Percentiles rank a stretch among this genome's conserved stretches.
Evolutionary conservation across 2,888 invertebrate species (phyloP).

Genomic region (Campoplex nolae): DNA sequence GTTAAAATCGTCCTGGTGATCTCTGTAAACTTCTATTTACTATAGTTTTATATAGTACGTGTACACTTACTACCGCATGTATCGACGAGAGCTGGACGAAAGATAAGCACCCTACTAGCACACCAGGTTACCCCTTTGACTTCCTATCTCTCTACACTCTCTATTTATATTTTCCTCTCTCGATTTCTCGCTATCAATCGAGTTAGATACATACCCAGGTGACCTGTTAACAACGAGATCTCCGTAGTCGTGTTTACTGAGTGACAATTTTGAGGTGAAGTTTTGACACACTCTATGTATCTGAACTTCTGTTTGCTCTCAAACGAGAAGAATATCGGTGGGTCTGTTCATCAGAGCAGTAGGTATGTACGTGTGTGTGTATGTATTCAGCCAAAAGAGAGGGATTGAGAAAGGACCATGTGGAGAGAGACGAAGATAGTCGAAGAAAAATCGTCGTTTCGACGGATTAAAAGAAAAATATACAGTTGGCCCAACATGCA

Average conservation of each 20-base stretch:
- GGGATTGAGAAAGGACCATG: not conserved
- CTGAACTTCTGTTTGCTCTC: conserved; percentile 34
- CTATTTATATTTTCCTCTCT: not conserved
- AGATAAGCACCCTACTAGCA: conserved; percentile 2
- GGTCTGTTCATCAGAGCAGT: not conserved
- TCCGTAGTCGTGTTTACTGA: not conserved
- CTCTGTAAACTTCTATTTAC: conserved; percentile 13
- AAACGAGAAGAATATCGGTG: conserved; percentile 53
- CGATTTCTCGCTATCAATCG: not conserved
- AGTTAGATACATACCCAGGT: not conserved
- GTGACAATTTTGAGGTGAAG: conserved; percentile 34
- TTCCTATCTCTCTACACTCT: conserved; percentile 1
- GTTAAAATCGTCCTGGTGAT: conserved; percentile 36
- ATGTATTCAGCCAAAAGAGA: not conserved
- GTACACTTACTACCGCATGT: conserved; percentile 3
- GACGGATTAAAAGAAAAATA: conserved; percentile 11
- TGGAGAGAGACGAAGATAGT: not conserved
- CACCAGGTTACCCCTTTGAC: conserved; percentile 1
- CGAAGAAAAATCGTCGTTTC: conserved; percentile 22
- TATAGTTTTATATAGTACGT: conserved; percentile 4
- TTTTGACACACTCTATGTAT: conserved; percentile 28
- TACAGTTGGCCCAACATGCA: not conserved
- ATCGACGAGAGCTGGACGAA: not conserved
- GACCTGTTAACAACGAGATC: conserved; percentile 33
- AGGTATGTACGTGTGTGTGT: not conserved